Conservation (phyloP, 2,113 vertebrate species). For the Synchiropus splendidus region DNA sequence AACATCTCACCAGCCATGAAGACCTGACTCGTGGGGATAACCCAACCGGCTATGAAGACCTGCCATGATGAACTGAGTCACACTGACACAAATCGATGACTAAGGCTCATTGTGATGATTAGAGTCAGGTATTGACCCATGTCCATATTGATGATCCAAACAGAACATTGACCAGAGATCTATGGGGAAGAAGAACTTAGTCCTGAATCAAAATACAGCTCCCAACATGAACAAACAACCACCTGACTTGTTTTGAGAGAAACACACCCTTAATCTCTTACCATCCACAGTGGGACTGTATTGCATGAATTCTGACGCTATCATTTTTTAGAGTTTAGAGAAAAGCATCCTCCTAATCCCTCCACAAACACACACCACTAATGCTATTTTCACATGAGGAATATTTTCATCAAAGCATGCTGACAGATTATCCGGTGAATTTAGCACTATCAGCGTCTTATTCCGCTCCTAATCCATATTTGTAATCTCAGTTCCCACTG, state of each 20-base stretch:
- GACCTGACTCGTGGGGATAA: too few species aligned
- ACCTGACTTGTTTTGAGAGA: neutral
- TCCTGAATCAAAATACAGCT: neutral
- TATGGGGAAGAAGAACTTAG: too few species aligned
- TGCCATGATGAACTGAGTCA: too few species aligned
- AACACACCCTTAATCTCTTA: neutral
- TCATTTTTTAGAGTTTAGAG: neutral
- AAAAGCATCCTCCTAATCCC: constrained; percentile 1
- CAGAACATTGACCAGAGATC: too few species aligned
- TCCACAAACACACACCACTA: constrained; percentile 11
- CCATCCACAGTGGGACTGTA: neutral
- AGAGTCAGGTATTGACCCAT: too few species aligned
- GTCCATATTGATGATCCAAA: too few species aligned
- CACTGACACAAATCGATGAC: too few species aligned
- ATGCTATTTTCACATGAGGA: constrained; percentile 41
- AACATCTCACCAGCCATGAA: too few species aligned
- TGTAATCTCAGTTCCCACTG: constrained; percentile 48
- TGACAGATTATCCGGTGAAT: constrained; percentile 53
- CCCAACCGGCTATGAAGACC: too few species aligned
- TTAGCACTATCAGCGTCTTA: constrained; percentile 55
- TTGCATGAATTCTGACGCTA: neutral
- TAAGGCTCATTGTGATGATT: too few species aligned
- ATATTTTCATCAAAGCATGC: constrained; percentile 30
- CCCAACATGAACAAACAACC: neutral
- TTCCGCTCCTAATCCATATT: constrained; percentile 56